Conservation (phyloP, 2,797 vertebrate species). For the Chelmon rostratus region DNA sequence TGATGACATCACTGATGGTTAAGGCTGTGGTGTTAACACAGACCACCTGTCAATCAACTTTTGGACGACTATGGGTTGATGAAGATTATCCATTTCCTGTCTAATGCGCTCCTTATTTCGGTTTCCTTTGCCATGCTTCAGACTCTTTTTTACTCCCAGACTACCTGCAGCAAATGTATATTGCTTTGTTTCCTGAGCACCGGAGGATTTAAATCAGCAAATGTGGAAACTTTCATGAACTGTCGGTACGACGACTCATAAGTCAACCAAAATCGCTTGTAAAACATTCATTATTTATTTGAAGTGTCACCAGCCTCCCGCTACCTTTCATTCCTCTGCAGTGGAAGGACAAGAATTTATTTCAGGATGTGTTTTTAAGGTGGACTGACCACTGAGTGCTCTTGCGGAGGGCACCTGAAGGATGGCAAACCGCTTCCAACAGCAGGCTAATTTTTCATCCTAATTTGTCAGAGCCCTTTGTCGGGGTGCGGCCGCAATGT, state of each 20-base stretch:
- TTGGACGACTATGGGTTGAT: not conserved
- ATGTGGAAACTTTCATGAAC: not conserved
- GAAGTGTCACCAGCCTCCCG: not conserved
- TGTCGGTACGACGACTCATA: not conserved
- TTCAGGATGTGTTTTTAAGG: constrained; percentile 28
- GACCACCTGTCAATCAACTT: constrained; percentile 15
- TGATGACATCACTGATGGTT: not conserved
- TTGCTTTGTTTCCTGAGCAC: not conserved
- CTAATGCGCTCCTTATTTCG: not conserved
- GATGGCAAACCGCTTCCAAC: constrained; percentile 46
- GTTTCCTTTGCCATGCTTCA: not conserved
- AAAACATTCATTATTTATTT: not conserved
- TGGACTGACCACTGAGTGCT: constrained; percentile 11
- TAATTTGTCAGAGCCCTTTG: constrained; percentile 81
- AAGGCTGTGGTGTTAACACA: too few species aligned
- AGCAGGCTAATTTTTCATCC: constrained; percentile 65
- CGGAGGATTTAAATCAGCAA: not conserved
- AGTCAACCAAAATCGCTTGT: not conserved
- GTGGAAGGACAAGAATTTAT: constrained; percentile 19
- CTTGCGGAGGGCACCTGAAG: constrained; percentile 44
- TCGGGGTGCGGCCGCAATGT: constrained; percentile 81
- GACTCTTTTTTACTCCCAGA: not conserved
- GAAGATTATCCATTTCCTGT: not conserved
- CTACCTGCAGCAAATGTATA: not conserved
- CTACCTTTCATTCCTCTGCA: not conserved